Percentiles rank a stretch among this genome's conserved stretches.
These are phyloP conservation scores for Cryptocephalus moraei DNA, from an alignment of 2,888 invertebrate genomes.

Conservation along the genomic window DNA sequence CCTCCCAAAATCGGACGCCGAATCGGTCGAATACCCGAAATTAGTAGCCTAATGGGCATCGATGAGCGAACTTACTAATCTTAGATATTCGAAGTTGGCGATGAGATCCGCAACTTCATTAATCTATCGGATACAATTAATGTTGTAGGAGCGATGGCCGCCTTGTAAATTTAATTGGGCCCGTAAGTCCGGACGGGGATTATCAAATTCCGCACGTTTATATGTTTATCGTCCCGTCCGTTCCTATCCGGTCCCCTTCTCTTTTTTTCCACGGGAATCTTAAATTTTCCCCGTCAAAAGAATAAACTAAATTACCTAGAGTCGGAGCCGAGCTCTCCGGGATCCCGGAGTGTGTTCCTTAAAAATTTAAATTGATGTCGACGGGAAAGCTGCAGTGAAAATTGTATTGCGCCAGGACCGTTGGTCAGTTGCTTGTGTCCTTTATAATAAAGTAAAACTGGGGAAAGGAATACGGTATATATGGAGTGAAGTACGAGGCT, in stretches of 20 bases:
- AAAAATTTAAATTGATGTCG: constrained; percentile 10
- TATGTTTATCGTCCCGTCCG: background rate
- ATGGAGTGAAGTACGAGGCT: too few species aligned
- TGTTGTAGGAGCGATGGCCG: constrained; percentile 31
- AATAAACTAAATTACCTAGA: too few species aligned
- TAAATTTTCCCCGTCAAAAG: too few species aligned
- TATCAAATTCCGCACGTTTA: constrained; percentile 29
- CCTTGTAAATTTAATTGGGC: constrained; percentile 32
- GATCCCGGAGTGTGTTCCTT: constrained; percentile 3
- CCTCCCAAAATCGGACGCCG: too few species aligned
- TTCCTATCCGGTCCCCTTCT: too few species aligned
- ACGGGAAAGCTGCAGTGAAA: constrained; percentile 9
- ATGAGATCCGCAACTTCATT: constrained; percentile 35
- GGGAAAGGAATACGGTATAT: too few species aligned
- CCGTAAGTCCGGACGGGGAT: constrained; percentile 26
- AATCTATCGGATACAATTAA: constrained; percentile 37
- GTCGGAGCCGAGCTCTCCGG: too few species aligned
- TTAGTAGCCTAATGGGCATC: constrained; percentile 7
- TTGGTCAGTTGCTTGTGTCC: constrained; percentile 7
- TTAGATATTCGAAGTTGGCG: constrained; percentile 31
- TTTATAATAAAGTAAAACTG: constrained; percentile 14
- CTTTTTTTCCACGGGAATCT: too few species aligned
- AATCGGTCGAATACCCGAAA: too few species aligned
- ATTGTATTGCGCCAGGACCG: constrained; percentile 7
- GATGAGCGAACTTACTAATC: constrained; percentile 27